phyloP scores from a whole-genome alignment of 2,113 vertebrate species.

The Pituophis catenifer region DNA sequence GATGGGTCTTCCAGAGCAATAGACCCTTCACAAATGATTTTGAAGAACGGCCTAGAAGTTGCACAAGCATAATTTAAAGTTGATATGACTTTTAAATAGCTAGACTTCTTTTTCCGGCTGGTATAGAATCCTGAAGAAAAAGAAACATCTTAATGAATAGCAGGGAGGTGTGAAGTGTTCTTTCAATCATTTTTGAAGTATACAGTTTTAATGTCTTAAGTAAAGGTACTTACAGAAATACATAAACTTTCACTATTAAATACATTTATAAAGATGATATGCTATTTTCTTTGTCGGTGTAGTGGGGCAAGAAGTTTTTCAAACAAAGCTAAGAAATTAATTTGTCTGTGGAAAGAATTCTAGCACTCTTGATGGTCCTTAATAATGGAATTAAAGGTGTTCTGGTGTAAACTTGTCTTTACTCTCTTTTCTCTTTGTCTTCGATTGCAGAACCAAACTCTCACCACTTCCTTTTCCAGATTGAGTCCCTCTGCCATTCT shows the following conservation, averaged over 20 bases:
- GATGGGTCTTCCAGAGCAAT: not conserved
- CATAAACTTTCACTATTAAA: not conserved
- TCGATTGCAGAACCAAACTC: conserved; percentile 99
- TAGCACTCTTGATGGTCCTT: conserved; percentile 83
- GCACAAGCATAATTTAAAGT: not conserved
- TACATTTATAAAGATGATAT: not conserved
- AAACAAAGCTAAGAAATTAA: not conserved
- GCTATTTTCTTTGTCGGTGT: not conserved
- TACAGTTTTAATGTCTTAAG: not conserved
- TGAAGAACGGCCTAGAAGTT: not conserved
- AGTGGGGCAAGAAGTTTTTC: not conserved
- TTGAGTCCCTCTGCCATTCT: conserved; percentile 93
- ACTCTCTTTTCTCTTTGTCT: conserved; percentile 96
- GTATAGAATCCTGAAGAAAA: not conserved
- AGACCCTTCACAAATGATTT: not conserved
- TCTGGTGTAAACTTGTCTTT: conserved; percentile 94
- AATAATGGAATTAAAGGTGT: conserved; percentile 76
- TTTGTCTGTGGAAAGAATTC: conserved; percentile 17
- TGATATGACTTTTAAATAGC: not conserved
- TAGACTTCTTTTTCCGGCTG: not conserved
- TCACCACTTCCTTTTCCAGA: conserved; percentile 96
- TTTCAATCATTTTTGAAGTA: not conserved
- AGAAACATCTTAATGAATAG: not conserved
- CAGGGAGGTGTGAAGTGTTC: not conserved
- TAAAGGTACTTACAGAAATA: not conserved